Evolutionary conservation across 1,140 invertebrate genomes (phyloP).

Genomic region (honey bee (Apis mellifera)): Amel_HAv3.1 CM009931.2:13772001-13772500

Average conservation of each 20-base stretch:
- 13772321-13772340: constrained; percentile 25
- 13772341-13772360: neutral
- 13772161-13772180: constrained; percentile 43
- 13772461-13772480: neutral
- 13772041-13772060: too few species aligned
- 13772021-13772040: too few species aligned
- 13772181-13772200: constrained; percentile 45
- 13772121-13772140: too few species aligned
- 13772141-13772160: constrained; percentile 22
- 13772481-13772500: neutral
- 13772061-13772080: too few species aligned
- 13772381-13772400: constrained; percentile 10
- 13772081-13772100: too few species aligned
- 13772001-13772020: too few species aligned
- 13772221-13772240: constrained; percentile 40
- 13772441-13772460: neutral
- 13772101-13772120: too few species aligned
- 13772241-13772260: constrained; percentile 17
- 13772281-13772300: constrained; percentile 44
- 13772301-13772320: constrained; percentile 26
- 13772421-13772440: neutral
- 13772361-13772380: constrained; percentile 13
- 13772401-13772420: neutral
- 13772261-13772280: constrained; percentile 50
- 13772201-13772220: neutral